Base-by-base conservation (phyloP, 37 sponge, comb jelly and placozoan species). In the Diacarnus erythraeanus region DNA sequence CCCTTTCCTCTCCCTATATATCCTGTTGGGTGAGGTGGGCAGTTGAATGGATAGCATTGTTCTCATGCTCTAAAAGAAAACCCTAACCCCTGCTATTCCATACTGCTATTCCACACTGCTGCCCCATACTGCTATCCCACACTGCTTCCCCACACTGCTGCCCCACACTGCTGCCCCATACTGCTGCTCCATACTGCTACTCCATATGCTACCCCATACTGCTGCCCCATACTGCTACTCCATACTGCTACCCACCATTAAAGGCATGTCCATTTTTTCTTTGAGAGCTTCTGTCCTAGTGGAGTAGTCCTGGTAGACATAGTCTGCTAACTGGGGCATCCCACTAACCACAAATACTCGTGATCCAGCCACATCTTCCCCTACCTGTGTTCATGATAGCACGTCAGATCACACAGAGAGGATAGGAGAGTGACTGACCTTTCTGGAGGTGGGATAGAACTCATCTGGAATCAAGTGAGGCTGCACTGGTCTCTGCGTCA, bases 381-480 rank as follows among this genome's bases (percentile, higher is more conserved):
- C 83, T 1, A 42, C 22, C 87, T 86, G 79, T 20, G 2, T 9
- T 42, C 56, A 81, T 8, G 15, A 37, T 35, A 27, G 66, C 47
- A 21, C 4, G 4, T 77, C 9, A 77, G 59, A 38, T 3, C 31
- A 5, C 30, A 3, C 5, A 18, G 69, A 36, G 20, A 27, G 38
- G 8, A 17, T 68, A 71, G 18, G n/a, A 2, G 15, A 36, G 22
- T 1, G n/a, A 72, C 81, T 85, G 64, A 93, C 94, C 31, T 59
- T 80, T 76, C 99, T 76, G 27, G 66, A 23, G 34, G 96, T 44
- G 22, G 92, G 96, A 75, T 81, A 88, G 66, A 77, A 77, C 87
- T 98, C 99, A 37, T 83, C 77, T 42, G 99, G 99, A 38, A 80
- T 65, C 27, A 98, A 85, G 78, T 93, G 88, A 25, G 96, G 84